phyloP scores from a whole-genome alignment of 2,888 invertebrate genomes.

The Hydroisotoma schaefferi region DNA sequence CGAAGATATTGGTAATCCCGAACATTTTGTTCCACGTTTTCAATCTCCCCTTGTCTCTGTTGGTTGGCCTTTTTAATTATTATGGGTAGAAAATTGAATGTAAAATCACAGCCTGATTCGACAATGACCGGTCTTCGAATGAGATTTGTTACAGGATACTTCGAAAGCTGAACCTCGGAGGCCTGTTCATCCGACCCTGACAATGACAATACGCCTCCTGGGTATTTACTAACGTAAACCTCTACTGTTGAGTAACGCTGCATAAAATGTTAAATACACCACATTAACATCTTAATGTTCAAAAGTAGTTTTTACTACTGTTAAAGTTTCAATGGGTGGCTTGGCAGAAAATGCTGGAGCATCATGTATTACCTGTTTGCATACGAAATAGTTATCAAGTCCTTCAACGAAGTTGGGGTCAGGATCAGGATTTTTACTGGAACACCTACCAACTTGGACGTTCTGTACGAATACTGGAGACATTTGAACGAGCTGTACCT shows the following conservation, averaged over 20 bases:
- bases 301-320: neutral
- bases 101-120: slow-evolving; percentile 32
- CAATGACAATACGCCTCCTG: neutral
- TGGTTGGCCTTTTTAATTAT: slow-evolving; percentile 10
- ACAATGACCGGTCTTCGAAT: slow-evolving; percentile 27
- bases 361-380: slow-evolving; percentile 35
- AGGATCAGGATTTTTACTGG: slow-evolving; percentile 14
- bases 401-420: slow-evolving; percentile 8
- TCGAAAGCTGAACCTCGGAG: neutral
- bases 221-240: slow-evolving; percentile 16
- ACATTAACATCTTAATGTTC: neutral
- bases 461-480: slow-evolving; percentile 32
- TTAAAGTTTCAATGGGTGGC: too few relatives aligned
- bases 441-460: slow-evolving; percentile 29
- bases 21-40: neutral
- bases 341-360: too few relatives aligned
- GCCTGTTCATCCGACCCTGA: neutral
- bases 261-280: neutral
- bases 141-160: slow-evolving; percentile 6
- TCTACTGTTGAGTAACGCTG: slow-evolving; percentile 32
- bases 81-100: slow-evolving; percentile 23
- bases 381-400: slow-evolving; percentile 19
- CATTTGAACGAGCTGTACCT: slow-evolving; percentile 28
- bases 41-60: too few relatives aligned
- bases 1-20: neutral